A percentile compares a stretch with the other conserved stretches of the same genome.
Evolutionary conservation across 2,113 vertebrate genomes (phyloP).

Genomic region (Turnix velox): DNA sequence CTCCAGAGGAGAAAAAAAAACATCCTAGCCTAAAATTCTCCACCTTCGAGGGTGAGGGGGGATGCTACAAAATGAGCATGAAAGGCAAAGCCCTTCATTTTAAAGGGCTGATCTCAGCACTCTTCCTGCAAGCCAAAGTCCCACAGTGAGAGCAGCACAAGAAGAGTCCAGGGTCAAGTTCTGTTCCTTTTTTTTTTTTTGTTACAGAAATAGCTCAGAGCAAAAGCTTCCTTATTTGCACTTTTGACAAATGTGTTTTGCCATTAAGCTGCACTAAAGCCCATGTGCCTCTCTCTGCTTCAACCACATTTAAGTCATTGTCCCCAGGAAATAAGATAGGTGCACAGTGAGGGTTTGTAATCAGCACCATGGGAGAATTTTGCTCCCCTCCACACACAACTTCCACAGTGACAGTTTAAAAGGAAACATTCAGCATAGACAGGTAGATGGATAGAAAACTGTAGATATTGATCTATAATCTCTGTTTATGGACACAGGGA

Average conservation of each 20-base stretch:
- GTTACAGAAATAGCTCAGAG: background rate
- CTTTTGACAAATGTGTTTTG: slow-evolving; percentile 24
- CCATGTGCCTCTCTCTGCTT: background rate
- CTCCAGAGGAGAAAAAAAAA: background rate
- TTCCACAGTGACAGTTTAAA: background rate
- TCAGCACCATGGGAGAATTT: slow-evolving; percentile 4
- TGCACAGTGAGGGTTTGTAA: background rate
- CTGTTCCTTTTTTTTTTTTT: background rate
- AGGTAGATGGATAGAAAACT: background rate
- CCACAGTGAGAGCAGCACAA: background rate
- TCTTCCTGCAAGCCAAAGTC: background rate
- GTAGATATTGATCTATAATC: background rate
- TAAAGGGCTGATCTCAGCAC: background rate
- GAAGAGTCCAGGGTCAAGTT: background rate
- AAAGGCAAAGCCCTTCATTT: background rate
- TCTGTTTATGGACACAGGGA: background rate
- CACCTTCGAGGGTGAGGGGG: background rate
- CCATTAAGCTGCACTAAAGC: background rate
- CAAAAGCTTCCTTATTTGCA: background rate
- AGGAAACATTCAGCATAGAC: background rate
- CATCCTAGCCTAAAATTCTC: background rate
- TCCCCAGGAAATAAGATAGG: background rate
- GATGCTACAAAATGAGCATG: background rate
- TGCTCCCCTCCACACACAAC: background rate
- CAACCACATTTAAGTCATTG: background rate